Base-by-base conservation (phyloP, 2,888 invertebrate species). In the Pammene aurita region DNA sequence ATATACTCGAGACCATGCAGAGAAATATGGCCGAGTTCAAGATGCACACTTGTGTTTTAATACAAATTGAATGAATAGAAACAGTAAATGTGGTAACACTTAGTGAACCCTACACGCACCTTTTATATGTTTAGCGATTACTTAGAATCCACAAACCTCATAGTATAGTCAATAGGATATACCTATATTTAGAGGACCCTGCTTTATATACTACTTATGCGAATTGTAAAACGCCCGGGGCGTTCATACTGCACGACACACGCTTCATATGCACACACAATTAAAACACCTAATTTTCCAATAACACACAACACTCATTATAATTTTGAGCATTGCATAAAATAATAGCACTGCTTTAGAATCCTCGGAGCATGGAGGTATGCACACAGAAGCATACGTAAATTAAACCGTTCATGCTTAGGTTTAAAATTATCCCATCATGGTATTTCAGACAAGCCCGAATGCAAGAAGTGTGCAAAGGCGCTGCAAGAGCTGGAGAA, bases 401-500 rank as follows among this genome's bases (percentile, higher is more conserved):
- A 56, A 44, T 55, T 10, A 6, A 13, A 18, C 18, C 41, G 13
- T 42, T 34, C 9, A 35, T 42, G 2, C 10, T 42, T 6, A 61
- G 38, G 26, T 41, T 69, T 61, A 76, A 44, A 71, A n/a, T n/a
- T 72, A 68, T 54, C 11, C 42, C 41, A 54, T 56, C 63, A 68
- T 78, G 80, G 77, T 89, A 89, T 90, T 89, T 58, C 94, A 98
- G 98, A 98, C 93, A 97, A 97, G 87, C 96, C 96, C 67, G 97
- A 97, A 88, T 98, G 98, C 93, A 96, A 97, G 86, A 97, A 96
- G 91, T 98, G 97, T 86, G 95, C 97, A 71, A 97, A 97, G 90
- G 98, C 97, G 67, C 93, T 98, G 73, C 96, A 96, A 89, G 97
- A 98, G 89, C 87, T 98, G 87, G 98, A 98, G 89, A 98, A 98